Evolutionary conservation across 2,797 vertebrate genomes (phyloP).

Genomic region (Neosalanx taihuensis): DNA sequence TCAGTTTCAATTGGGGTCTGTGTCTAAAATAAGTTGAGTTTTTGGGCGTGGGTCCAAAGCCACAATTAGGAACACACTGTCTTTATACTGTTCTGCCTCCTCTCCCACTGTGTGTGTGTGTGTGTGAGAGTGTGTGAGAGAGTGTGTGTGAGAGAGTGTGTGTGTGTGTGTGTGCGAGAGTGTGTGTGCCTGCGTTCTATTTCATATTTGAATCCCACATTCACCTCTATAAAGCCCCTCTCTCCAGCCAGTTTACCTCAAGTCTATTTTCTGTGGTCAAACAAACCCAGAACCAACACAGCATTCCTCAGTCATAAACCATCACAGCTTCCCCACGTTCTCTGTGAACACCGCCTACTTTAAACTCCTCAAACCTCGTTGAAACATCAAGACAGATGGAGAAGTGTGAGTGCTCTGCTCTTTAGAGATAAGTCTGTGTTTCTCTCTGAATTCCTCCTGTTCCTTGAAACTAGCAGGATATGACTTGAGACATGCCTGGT

Average conservation of each 20-base stretch:
- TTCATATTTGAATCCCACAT: constrained; percentile 50
- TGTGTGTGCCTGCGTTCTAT: too few relatives aligned
- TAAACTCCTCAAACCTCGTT: not conserved
- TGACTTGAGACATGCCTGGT: constrained; percentile 40
- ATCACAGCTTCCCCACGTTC: not conserved
- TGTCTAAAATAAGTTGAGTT: constrained; percentile 24
- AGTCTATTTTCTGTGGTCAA: too few relatives aligned
- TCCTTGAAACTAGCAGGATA: constrained; percentile 39
- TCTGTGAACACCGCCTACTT: not conserved
- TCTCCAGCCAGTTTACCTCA: not conserved
- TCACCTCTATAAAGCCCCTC: constrained; percentile 27
- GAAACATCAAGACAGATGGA: not conserved
- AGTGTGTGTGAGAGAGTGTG: too few relatives aligned
- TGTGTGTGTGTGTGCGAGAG: too few relatives aligned
- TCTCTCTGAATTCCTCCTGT: not conserved
- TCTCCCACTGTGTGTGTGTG: not conserved
- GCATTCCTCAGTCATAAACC: not conserved
- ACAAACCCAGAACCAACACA: not conserved
- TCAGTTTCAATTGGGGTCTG: constrained; percentile 41
- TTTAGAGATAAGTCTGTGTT: constrained; percentile 26
- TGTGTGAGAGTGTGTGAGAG: too few relatives aligned
- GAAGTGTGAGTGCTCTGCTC: not conserved
- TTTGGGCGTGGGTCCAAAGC: constrained; percentile 36
- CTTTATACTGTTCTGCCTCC: constrained; percentile 14
- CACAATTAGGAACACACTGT: constrained; percentile 48